Conservation (phyloP, 2,888 invertebrate genomes). For the Heliothis peltigera region DNA sequence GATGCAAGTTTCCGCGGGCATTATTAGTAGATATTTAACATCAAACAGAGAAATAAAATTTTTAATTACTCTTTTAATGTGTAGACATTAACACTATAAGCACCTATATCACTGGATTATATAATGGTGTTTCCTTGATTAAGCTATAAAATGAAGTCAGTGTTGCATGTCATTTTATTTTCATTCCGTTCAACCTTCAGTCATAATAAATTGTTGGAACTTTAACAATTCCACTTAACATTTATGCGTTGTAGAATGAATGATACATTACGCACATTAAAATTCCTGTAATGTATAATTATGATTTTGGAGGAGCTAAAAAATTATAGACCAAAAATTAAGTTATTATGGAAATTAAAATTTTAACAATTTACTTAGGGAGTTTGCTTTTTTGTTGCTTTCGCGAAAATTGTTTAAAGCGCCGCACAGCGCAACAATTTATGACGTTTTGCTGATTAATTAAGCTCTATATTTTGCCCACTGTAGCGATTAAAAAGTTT, state of each 20-base stretch:
- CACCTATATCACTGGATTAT: not conserved
- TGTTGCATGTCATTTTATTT: slow-evolving; percentile 52
- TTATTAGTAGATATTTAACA: too few relatives aligned
- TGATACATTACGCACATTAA: slow-evolving; percentile 20
- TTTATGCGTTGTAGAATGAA: slow-evolving; percentile 27
- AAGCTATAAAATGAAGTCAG: slow-evolving; percentile 52
- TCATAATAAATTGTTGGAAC: slow-evolving; percentile 39
- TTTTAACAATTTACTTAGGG: too few relatives aligned
- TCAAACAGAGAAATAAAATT: slow-evolving; percentile 21
- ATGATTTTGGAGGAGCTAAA: slow-evolving; percentile 3
- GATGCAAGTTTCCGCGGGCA: too few relatives aligned
- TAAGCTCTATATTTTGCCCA: too few relatives aligned
- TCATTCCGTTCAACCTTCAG: slow-evolving; percentile 29
- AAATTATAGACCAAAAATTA: not conserved
- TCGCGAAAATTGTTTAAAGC: too few relatives aligned
- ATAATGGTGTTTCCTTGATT: slow-evolving; percentile 41
- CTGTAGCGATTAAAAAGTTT: too few relatives aligned
- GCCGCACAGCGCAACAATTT: too few relatives aligned
- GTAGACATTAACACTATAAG: slow-evolving; percentile 29
- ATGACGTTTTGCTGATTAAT: too few relatives aligned
- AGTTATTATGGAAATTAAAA: not conserved
- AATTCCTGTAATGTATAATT: slow-evolving; percentile 1
- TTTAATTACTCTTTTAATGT: slow-evolving; percentile 35
- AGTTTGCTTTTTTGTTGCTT: not conserved
- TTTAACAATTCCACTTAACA: slow-evolving; percentile 33